Conservation (phyloP, 2,888 invertebrate genomes). For the Drosophila nigritarsus region DNA sequence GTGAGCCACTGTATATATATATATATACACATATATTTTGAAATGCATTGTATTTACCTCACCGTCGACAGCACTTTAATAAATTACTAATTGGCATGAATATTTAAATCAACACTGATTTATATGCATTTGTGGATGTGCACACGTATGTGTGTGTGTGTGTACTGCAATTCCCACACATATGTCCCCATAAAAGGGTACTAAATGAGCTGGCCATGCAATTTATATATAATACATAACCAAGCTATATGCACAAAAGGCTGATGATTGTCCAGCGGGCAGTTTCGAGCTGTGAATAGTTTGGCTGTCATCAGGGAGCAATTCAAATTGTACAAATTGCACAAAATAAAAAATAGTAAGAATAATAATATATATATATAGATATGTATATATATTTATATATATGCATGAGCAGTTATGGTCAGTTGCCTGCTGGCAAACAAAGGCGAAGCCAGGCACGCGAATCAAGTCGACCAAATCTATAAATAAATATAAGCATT, state of each 20-base stretch:
- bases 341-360: not conserved
- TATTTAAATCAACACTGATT: constrained; percentile 51
- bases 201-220: constrained; percentile 4
- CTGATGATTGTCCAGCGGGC: constrained; percentile 6
- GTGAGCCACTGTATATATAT: no score
- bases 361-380: not conserved
- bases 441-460: constrained; percentile 4
- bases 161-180: constrained; percentile 13
- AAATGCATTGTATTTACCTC: not conserved
- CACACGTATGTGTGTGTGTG: not conserved
- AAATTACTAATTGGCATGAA: constrained; percentile 39
- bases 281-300: constrained; percentile 19
- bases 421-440: not conserved
- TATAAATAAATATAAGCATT: constrained; percentile 60
- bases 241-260: not conserved
- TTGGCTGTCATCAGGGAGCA: constrained; percentile 8
- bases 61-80: constrained; percentile 16
- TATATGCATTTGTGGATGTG: constrained; percentile 51
- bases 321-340: not conserved
- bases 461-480: constrained; percentile 37
- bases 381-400: not conserved
- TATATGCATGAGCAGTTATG: not conserved
- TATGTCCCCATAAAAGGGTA: constrained; percentile 3
- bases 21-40: not conserved
- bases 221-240: constrained; percentile 4